Evolutionary conservation across 92 coral and sea anemone species (phyloP).

Genomic region (Parazoanthus atlanticus): DNA sequence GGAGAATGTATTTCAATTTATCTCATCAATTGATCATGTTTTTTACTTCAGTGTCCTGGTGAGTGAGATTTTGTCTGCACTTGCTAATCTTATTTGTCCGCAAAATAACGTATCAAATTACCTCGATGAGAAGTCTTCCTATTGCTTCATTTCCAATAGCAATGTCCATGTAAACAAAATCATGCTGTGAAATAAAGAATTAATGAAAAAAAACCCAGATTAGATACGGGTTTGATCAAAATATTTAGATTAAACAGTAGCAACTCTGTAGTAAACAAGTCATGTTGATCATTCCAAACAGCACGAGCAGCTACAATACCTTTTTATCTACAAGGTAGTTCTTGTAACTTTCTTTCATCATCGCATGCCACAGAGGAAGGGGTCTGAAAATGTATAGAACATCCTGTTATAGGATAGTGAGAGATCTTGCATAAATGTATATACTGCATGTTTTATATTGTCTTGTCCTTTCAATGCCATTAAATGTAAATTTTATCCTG

Average conservation of each 20-base stretch:
- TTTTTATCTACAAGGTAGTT: slow-evolving; percentile 70
- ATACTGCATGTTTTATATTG: no score
- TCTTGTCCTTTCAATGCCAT: no score
- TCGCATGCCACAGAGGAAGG: slow-evolving; percentile 94
- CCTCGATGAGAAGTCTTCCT: slow-evolving; percentile 93
- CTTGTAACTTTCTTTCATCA: slow-evolving; percentile 87
- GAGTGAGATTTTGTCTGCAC: no score
- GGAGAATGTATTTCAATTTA: no score
- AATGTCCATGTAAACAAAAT: slow-evolving; percentile 90
- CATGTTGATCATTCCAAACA: not conserved
- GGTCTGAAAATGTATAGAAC: slow-evolving; percentile 60
- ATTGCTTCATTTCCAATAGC: slow-evolving; percentile 61
- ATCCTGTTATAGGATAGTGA: not conserved
- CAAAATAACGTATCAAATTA: not conserved
- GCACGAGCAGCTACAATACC: slow-evolving; percentile 50
- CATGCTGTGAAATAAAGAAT: slow-evolving; percentile 60
- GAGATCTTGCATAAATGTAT: no score
- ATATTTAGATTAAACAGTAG: not conserved
- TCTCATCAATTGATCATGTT: no score
- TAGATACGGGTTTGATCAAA: not conserved
- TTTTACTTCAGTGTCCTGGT: no score
- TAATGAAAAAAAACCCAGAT: no score
- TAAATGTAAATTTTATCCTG: no score
- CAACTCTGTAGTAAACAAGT: not conserved
- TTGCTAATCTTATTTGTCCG: not conserved